phyloP scores from a whole-genome alignment of 2,113 vertebrate species.

The Macrotis lagotis region DNA sequence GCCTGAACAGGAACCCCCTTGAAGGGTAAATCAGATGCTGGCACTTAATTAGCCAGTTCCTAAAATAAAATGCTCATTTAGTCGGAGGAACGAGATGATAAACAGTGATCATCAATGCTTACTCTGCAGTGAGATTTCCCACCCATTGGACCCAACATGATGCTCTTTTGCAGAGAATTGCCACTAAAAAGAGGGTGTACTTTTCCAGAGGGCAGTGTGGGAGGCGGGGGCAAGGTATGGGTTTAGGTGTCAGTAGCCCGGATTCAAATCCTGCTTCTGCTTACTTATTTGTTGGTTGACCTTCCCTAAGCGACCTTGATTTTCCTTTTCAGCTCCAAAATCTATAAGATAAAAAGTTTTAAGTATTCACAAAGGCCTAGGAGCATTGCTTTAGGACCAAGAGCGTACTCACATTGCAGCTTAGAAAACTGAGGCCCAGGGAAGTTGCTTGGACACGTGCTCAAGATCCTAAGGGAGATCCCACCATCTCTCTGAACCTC shows the following conservation, averaged over 20 bases:
- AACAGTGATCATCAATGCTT: background rate
- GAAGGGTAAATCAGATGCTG: slow-evolving; percentile 43
- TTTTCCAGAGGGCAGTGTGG: background rate
- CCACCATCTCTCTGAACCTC: too few species aligned
- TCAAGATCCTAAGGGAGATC: too few species aligned
- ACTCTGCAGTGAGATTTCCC: background rate
- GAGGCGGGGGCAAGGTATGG: too few species aligned
- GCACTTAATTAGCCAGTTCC: slow-evolving; percentile 61
- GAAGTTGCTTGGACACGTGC: too few species aligned
- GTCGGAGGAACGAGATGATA: background rate
- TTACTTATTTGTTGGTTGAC: too few species aligned
- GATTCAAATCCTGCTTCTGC: background rate
- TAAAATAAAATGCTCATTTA: slow-evolving; percentile 23
- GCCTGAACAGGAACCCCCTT: slow-evolving; percentile 31
- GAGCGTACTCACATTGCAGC: too few species aligned
- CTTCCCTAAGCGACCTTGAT: background rate
- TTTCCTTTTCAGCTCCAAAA: background rate
- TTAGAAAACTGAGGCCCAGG: too few species aligned
- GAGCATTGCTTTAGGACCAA: too few species aligned
- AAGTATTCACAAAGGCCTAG: too few species aligned
- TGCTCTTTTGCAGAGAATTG: background rate
- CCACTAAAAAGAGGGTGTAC: too few species aligned
- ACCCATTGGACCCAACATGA: background rate
- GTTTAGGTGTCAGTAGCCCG: background rate
- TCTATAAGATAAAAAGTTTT: background rate